Percentiles rank a stretch among this genome's conserved stretches.
phyloP scores from a whole-genome alignment of 2,888 invertebrate species.

The Drosophila villosipedis region DNA sequence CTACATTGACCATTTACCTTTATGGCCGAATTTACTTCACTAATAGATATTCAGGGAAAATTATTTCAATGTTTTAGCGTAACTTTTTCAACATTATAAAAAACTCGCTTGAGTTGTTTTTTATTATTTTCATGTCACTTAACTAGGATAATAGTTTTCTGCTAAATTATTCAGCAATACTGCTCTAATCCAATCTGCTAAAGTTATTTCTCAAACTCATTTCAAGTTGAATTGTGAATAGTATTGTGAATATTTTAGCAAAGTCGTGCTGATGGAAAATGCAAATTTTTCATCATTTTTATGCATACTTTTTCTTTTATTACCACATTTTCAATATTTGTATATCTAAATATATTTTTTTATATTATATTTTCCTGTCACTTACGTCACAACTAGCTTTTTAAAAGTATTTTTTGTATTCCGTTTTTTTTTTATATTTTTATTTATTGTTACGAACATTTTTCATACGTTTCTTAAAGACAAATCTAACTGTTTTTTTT shows the following conservation, averaged over 20 bases:
- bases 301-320: too few relatives aligned
- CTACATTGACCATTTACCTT: constrained; percentile 13
- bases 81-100: background rate
- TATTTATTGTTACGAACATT: background rate
- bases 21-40: constrained; percentile 11
- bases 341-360: too few relatives aligned
- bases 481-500: background rate
- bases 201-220: background rate
- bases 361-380: too few relatives aligned
- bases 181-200: background rate
- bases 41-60: background rate
- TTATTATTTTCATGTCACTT: background rate
- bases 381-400: too few relatives aligned
- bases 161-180: background rate
- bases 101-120: background rate
- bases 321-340: too few relatives aligned
- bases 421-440: background rate
- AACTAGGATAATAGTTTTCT: background rate
- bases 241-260: background rate
- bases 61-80: background rate
- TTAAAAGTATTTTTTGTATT: background rate
- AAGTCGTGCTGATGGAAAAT: background rate
- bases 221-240: background rate
- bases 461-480: background rate
- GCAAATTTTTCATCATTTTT: background rate